Conservation (phyloP, 2,113 vertebrate genomes). For the Aleadryas rufinucha region DNA sequence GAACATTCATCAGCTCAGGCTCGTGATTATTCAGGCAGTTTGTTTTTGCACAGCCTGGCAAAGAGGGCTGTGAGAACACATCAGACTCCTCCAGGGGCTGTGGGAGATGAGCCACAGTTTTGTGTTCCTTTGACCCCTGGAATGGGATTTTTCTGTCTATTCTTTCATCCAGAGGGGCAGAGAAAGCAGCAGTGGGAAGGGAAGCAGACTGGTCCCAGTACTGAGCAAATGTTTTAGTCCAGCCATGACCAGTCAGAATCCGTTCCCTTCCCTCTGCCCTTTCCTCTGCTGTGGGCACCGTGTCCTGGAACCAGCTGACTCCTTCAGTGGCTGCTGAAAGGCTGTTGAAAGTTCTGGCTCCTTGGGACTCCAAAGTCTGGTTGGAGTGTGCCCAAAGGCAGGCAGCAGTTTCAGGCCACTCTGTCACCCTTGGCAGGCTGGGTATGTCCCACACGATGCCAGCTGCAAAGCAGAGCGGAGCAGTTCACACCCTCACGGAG, state of each 20-base stretch:
- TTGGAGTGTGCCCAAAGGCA: not conserved
- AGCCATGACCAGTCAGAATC: not conserved
- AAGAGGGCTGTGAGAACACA: not conserved
- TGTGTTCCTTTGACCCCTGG: not conserved
- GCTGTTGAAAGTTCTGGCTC: not conserved
- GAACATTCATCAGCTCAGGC: not conserved
- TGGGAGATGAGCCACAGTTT: not conserved
- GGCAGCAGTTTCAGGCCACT: not conserved
- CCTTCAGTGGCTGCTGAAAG: not conserved
- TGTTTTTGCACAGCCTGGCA: not conserved
- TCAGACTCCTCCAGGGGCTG: not conserved
- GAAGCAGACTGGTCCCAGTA: not conserved
- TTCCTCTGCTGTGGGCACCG: not conserved
- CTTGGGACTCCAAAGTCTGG: rapidly evolving
- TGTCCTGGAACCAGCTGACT: not conserved
- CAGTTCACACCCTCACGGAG: not conserved
- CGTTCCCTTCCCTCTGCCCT: not conserved
- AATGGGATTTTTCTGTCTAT: not conserved
- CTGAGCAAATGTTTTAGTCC: not conserved
- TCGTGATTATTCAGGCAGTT: not conserved
- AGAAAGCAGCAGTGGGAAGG: not conserved
- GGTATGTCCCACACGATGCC: not conserved
- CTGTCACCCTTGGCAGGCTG: not conserved
- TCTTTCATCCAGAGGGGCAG: not conserved
- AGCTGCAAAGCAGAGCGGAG: not conserved